Evolutionary conservation across 2,888 invertebrate genomes (phyloP).

Genomic region (Spodoptera exigua): DNA sequence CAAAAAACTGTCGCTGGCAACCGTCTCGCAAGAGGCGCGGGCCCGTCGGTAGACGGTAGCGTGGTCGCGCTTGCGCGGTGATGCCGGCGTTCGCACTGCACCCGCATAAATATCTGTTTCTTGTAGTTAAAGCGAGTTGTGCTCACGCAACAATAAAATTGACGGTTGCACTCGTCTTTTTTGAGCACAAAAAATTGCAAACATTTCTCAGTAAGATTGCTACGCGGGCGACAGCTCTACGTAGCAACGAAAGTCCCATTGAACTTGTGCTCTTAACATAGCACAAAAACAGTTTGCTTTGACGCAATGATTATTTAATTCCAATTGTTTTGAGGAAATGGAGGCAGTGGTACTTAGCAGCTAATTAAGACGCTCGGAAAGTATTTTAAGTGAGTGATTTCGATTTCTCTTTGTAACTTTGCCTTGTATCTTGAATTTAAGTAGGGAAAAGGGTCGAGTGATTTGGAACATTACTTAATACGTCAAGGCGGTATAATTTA

Average conservation of each 20-base stretch:
- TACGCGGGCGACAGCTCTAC: constrained; percentile 1
- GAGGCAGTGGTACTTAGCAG: neutral
- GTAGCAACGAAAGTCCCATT: constrained; percentile 1
- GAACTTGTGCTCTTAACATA: constrained; percentile 3
- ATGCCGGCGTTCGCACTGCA: neutral
- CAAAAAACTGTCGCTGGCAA: constrained; percentile 51
- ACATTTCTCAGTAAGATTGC: constrained; percentile 6
- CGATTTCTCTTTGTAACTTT: constrained; percentile 27
- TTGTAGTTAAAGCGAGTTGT: constrained; percentile 23
- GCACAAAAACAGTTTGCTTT: constrained; percentile 11
- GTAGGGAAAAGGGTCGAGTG: constrained; percentile 48
- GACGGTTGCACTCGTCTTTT: constrained; percentile 21
- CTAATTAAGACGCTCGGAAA: constrained; percentile 25
- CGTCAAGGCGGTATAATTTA: constrained; percentile 32
- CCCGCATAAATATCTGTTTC: constrained; percentile 8
- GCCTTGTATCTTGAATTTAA: constrained; percentile 27
- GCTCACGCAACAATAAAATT: constrained; percentile 38
- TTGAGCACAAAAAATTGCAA: constrained; percentile 13
- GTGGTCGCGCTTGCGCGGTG: constrained; percentile 9
- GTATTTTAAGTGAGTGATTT: constrained; percentile 19
- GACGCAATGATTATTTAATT: constrained; percentile 35
- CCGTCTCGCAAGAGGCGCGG: constrained; percentile 46
- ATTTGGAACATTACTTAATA: constrained; percentile 50
- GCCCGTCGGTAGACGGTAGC: constrained; percentile 17
- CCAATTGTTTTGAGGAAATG: constrained; percentile 13